Evolutionary conservation across 2,888 invertebrate genomes (phyloP).

Genomic region (Mythimna lalbum): DNA sequence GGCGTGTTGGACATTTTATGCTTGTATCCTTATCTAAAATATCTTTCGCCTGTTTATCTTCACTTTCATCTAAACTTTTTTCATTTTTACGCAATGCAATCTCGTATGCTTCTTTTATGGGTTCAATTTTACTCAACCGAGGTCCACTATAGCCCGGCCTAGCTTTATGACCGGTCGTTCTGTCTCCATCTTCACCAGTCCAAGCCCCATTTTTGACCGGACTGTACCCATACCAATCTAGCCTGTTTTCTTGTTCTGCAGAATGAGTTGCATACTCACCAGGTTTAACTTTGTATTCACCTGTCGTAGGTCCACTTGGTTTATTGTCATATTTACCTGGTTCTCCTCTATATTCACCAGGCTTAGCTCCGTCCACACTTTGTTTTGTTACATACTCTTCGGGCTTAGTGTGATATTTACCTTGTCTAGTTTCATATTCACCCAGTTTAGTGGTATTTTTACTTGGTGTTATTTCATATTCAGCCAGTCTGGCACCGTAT

Average conservation of each 20-base stretch:
- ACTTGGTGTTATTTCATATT: background rate
- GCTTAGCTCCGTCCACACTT: background rate
- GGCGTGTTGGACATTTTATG: background rate
- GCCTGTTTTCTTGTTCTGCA: background rate
- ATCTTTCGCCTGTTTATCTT: background rate
- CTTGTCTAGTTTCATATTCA: background rate
- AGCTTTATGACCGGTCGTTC: background rate
- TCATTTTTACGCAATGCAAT: background rate
- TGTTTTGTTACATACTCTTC: background rate
- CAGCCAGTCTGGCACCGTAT: background rate
- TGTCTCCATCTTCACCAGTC: background rate
- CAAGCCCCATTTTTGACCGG: background rate
- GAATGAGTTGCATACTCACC: background rate
- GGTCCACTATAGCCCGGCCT: background rate
- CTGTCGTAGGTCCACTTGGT: background rate
- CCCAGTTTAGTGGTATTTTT: background rate
- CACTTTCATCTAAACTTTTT: background rate
- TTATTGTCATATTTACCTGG: background rate
- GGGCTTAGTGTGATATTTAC: background rate
- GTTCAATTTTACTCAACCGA: background rate
- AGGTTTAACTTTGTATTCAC: background rate
- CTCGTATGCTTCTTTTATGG: background rate
- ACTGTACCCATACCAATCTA: background rate
- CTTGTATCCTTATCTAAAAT: background rate
- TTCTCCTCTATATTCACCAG: background rate